phyloP scores from a whole-genome alignment of 1,140 invertebrate species.

The Propsilocerus akamusi region DNA sequence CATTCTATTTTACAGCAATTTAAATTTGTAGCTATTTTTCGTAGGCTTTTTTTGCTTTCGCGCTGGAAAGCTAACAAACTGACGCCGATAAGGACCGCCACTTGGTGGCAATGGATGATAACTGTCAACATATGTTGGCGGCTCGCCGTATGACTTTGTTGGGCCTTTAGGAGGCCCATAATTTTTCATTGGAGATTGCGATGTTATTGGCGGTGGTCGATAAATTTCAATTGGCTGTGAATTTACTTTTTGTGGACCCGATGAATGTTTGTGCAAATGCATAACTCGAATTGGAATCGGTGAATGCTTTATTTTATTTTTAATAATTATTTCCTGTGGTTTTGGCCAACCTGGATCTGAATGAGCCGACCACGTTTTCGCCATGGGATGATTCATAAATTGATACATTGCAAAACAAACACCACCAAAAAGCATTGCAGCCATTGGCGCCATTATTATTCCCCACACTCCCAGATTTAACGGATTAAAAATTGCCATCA shows the following conservation, averaged over 20 bases:
- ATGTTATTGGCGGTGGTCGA: not conserved
- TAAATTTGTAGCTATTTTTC: not conserved
- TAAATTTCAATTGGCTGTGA: not conserved
- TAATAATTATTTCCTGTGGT: not conserved
- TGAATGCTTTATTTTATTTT: not conserved
- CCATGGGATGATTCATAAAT: too few relatives aligned
- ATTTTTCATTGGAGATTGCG: not conserved
- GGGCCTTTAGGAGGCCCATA: not conserved
- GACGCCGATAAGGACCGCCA: not conserved
- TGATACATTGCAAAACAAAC: not conserved
- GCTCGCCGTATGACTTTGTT: not conserved
- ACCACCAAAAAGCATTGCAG: not conserved
- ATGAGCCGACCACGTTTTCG: not conserved
- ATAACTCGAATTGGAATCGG: not conserved
- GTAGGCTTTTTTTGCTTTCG: not conserved
- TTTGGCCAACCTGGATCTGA: not conserved
- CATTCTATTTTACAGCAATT: not conserved
- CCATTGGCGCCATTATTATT: not conserved
- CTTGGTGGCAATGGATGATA: not conserved
- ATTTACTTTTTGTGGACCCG: not conserved
- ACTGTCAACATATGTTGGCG: not conserved
- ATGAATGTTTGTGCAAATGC: not conserved
- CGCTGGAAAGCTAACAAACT: too few relatives aligned
- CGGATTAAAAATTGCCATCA: not conserved
- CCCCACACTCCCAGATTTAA: not conserved